phyloP scores from a whole-genome alignment of 1,140 invertebrate species.

The Heliconius hermathena region DNA sequence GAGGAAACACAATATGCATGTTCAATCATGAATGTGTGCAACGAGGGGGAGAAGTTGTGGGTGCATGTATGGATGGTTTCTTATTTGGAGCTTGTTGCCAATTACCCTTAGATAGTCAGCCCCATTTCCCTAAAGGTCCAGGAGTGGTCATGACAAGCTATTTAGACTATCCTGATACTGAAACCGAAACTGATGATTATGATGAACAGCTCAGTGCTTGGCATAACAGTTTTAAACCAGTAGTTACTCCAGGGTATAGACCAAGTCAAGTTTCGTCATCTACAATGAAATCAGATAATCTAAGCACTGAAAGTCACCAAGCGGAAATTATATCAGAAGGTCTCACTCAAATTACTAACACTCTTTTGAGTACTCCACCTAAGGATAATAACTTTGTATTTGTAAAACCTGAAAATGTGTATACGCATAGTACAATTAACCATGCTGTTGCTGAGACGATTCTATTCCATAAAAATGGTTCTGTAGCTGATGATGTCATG shows the following conservation, averaged over 20 bases:
- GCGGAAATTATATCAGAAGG: constrained; percentile 71
- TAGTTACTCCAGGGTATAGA: constrained; percentile 72
- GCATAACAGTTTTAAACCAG: constrained; percentile 76
- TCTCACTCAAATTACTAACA: constrained; percentile 80
- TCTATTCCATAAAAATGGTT: constrained; percentile 84
- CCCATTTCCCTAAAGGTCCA: constrained; percentile 76
- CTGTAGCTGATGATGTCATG: constrained; percentile 81
- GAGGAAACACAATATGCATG: constrained; percentile 93
- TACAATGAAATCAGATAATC: constrained; percentile 62
- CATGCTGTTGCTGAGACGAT: constrained; percentile 85
- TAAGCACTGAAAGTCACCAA: constrained; percentile 62
- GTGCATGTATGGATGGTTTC: constrained; percentile 95
- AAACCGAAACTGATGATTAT: constrained; percentile 64
- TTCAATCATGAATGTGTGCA: constrained; percentile 95
- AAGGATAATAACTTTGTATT: constrained; percentile 69
- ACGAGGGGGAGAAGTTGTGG: constrained; percentile 90
- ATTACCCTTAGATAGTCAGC: constrained; percentile 72
- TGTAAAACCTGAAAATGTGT: constrained; percentile 67
- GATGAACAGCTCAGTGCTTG: constrained; percentile 69
- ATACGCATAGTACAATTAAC: constrained; percentile 81
- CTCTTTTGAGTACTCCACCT: constrained; percentile 72
- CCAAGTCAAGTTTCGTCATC: constrained; percentile 56
- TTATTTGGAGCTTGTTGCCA: constrained; percentile 95
- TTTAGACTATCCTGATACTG: constrained; percentile 69
- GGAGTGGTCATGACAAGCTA: constrained; percentile 75